A percentile compares a stretch with the other conserved stretches of the same genome.
These are phyloP conservation scores for Watsonalla cultraria DNA, from an alignment of 2,888 invertebrate genomes.

Conservation along the genomic window DNA sequence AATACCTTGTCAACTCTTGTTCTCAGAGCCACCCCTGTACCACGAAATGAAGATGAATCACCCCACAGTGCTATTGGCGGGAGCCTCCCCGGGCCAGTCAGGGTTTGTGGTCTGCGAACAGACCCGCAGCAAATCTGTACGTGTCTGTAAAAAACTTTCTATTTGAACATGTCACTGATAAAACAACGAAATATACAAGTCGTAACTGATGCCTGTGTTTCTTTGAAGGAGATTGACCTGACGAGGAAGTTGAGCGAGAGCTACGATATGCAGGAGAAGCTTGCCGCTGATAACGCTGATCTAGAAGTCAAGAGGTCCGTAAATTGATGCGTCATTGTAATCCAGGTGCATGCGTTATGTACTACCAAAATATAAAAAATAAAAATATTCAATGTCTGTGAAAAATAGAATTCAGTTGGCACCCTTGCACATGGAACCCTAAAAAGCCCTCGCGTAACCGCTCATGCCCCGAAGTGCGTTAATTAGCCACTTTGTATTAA, in stretches of 20 bases:
- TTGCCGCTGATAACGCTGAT: conserved; percentile 82
- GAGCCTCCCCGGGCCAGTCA: conserved; percentile 12
- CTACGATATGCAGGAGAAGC: conserved; percentile 82
- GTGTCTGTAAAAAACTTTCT: conserved; percentile 24
- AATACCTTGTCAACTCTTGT: not conserved
- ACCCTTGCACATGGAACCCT: no score
- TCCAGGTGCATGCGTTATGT: no score
- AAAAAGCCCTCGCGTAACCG: no score
- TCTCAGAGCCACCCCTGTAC: conserved; percentile 43
- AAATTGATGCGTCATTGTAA: no score
- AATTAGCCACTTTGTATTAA: no score
- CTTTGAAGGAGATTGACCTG: conserved; percentile 63
- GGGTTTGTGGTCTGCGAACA: conserved; percentile 26
- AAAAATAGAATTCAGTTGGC: no score
- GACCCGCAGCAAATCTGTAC: conserved; percentile 62
- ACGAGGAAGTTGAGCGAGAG: conserved; percentile 81
- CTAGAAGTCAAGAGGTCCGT: conserved; percentile 82
- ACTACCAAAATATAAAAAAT: no score
- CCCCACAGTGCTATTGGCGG: conserved; percentile 38
- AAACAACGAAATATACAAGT: conserved; percentile 27
- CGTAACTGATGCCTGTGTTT: conserved; percentile 22
- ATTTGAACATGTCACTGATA: conserved; percentile 9
- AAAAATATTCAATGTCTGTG: no score
- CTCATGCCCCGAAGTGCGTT: no score
- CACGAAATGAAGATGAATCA: conserved; percentile 57